phyloP scores from a whole-genome alignment of 2,797 vertebrate genomes.

The Rhodeus uyekii region DNA sequence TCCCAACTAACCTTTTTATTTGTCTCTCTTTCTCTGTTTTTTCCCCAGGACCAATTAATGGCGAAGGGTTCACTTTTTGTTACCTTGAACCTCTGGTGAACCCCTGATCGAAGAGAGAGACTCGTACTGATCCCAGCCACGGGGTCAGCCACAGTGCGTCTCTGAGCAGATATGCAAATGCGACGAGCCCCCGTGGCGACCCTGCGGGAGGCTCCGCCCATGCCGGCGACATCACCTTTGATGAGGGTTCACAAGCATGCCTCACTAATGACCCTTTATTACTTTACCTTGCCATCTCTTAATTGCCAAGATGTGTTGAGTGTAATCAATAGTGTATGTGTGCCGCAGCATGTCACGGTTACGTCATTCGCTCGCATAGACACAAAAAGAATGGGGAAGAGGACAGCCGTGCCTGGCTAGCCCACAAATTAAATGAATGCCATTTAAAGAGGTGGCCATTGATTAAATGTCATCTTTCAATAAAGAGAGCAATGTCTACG shows the following conservation, averaged over 20 bases:
- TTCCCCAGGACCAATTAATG: conserved; percentile 60
- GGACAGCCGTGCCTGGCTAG: conserved; percentile 60
- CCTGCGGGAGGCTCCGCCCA: conserved; percentile 68
- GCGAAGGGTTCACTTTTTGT: conserved; percentile 51
- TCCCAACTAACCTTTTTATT: conserved; percentile 61
- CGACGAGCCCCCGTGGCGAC: conserved; percentile 72
- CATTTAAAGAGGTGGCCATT: conserved; percentile 68
- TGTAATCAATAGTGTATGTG: conserved; percentile 75
- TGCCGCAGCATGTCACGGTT: conserved; percentile 1
- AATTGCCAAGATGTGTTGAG: conserved; percentile 73
- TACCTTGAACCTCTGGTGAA: conserved; percentile 73
- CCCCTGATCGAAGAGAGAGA: conserved; percentile 68
- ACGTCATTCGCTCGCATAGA: conserved; percentile 54
- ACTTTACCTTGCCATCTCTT: conserved; percentile 67
- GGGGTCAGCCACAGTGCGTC: conserved; percentile 73
- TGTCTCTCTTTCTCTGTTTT: conserved; percentile 45
- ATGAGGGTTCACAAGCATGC: conserved; percentile 49
- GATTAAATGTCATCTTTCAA: conserved; percentile 66
- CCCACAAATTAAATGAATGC: conserved; percentile 74
- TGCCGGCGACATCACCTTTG: conserved; percentile 56
- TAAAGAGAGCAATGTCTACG: conserved; percentile 56
- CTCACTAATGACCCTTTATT: conserved; percentile 69
- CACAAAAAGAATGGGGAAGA: conserved; percentile 48
- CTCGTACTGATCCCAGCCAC: conserved; percentile 65
- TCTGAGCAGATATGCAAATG: conserved; percentile 79